Percentiles rank a stretch among this genome's conserved stretches.
These are phyloP conservation scores for Leptarthrus brevirostris DNA, from an alignment of 2,888 invertebrate species.

Conservation along the genomic window DNA sequence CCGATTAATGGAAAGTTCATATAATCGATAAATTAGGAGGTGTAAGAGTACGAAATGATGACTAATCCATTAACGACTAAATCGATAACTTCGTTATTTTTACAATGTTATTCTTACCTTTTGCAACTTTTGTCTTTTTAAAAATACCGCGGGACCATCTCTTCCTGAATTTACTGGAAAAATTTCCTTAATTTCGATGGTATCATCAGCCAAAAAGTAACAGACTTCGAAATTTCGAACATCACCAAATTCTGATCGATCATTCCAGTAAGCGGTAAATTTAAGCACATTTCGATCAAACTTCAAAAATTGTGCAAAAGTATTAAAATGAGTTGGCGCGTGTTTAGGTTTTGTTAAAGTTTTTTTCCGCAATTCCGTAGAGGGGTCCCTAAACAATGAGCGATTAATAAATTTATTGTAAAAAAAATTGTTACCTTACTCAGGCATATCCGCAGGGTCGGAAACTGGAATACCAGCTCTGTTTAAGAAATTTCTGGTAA, in stretches of 20 bases:
- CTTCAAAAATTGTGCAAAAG: slow-evolving; percentile 83
- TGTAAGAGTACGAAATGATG: too few species aligned
- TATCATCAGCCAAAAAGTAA: slow-evolving; percentile 89
- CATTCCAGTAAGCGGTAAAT: slow-evolving; percentile 93
- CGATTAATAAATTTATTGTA: not conserved
- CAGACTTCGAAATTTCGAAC: slow-evolving; percentile 82
- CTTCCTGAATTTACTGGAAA: slow-evolving; percentile 76
- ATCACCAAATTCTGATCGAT: slow-evolving; percentile 81
- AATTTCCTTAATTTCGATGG: slow-evolving; percentile 87
- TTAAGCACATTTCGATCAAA: slow-evolving; percentile 80
- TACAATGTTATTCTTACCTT: slow-evolving; percentile 74
- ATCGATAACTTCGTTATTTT: too few species aligned
- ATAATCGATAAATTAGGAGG: too few species aligned
- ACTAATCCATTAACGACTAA: too few species aligned
- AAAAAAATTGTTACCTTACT: not conserved
- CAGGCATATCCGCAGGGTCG: slow-evolving; percentile 70
- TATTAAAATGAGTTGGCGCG: slow-evolving; percentile 69
- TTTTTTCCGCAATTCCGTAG: slow-evolving; percentile 67
- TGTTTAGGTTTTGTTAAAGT: slow-evolving; percentile 57
- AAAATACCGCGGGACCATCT: slow-evolving; percentile 78
- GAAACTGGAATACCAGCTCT: slow-evolving; percentile 87
- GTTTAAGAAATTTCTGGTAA: slow-evolving; percentile 86
- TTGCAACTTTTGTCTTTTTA: slow-evolving; percentile 81
- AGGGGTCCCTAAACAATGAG: slow-evolving; percentile 66
- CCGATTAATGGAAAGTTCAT: too few species aligned